Base-by-base conservation (phyloP, 2,888 invertebrate species). In the Laothoe populi region DNA sequence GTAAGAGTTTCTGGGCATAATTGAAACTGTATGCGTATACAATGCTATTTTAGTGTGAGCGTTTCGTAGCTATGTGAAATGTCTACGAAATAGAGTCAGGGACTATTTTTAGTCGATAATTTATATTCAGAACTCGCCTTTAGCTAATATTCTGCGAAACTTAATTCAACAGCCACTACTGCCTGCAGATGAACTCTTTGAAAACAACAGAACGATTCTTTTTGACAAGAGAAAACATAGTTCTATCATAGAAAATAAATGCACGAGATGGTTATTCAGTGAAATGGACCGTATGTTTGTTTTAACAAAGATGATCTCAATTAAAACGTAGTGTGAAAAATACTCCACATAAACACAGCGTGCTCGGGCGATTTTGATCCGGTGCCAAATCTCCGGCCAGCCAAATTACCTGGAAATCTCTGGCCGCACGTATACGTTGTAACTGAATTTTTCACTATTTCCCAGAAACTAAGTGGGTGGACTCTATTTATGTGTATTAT, bases 401-500 rank as follows among this genome's bases (percentile, higher is more conserved):
- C 16, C 19, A 23, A 10, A 62, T 46, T 62, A 57, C 61, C 45
- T 38, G 57, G 45, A 57, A 44, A 57, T 46, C 58, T 46, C 21
- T 57, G 46, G 24, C 38, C 57, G 58, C 46, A 46, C 44, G 11
- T 48, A 26, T 58, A 62, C 48, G 19, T 11, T 45, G 35, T 62
- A 57, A 58, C 57, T 46, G 16, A 46, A 24, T 46, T 48, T 49
- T 45, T 59, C 59, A 45, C 45, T 46, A 46, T 24, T 62, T 57
- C 57, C 23, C 11, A 24, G 57, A 63, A 53, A 60, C 26, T 4
- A 38, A 35, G 57, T 62, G 45, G 38, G 35, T 45, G 35, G 63
- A 63, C 31, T 63, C 53, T 62, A 62, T 62, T 63, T 63, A 57
- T 35, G 49, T 59, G 2, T 49, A 62, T 49, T 60, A 60, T 53